These are phyloP conservation scores for Takifugu rubripes DNA, from an alignment of 2,797 vertebrate genomes.

Conservation along the genomic window DNA sequence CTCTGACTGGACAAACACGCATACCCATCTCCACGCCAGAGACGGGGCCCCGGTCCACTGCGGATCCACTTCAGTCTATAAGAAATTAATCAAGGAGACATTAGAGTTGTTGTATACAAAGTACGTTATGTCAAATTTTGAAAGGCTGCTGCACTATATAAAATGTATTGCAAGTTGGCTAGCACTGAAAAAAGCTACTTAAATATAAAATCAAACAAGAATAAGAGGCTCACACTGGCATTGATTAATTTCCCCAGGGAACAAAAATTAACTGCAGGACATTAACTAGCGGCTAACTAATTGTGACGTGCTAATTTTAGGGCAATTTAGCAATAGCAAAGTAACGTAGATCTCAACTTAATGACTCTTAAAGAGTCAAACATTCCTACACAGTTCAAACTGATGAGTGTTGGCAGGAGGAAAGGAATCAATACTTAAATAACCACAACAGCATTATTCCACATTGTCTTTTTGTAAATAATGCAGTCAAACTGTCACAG, in stretches of 20 bases:
- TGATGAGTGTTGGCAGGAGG: background rate
- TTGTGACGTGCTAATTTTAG: slow-evolving; percentile 28
- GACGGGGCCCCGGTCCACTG: background rate
- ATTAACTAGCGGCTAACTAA: slow-evolving; percentile 19
- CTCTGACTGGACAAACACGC: slow-evolving; percentile 26
- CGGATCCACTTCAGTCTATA: slow-evolving; percentile 7
- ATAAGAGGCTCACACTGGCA: too few species aligned
- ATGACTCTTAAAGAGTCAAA: background rate
- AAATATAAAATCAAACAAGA: too few species aligned
- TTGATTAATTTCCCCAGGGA: too few species aligned
- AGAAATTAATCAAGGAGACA: too few species aligned
- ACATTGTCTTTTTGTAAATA: too few species aligned
- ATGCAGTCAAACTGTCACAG: too few species aligned
- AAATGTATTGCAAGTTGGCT: too few species aligned
- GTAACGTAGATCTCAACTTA: slow-evolving; percentile 8
- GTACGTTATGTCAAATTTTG: too few species aligned
- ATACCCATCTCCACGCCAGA: slow-evolving; percentile 8
- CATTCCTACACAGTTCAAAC: slow-evolving; percentile 7
- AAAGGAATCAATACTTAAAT: slow-evolving; percentile 9
- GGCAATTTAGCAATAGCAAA: slow-evolving; percentile 4
- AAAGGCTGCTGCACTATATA: too few species aligned
- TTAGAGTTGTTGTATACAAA: too few species aligned
- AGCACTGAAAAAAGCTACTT: too few species aligned
- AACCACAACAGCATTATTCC: background rate
- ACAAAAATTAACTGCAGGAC: slow-evolving; percentile 1